phyloP scores from a whole-genome alignment of 2,888 invertebrate species.

The Andrena praecox region DNA sequence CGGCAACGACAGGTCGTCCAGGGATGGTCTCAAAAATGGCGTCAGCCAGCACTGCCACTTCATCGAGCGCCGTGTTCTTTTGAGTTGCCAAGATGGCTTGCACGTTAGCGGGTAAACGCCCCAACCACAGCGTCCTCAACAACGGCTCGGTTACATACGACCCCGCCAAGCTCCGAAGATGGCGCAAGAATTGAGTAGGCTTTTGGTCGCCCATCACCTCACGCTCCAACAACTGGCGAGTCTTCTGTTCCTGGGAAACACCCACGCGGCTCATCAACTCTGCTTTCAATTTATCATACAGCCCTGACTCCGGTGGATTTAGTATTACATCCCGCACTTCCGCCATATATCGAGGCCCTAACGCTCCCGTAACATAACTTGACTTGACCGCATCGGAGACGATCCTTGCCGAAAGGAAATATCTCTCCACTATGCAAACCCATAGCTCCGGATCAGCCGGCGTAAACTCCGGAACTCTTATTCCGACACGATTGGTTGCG shows the following conservation, averaged over 20 bases:
- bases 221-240: background rate
- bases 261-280: background rate
- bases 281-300: background rate
- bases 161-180: background rate
- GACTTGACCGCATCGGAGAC: background rate
- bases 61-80: background rate
- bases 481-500: background rate
- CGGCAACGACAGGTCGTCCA: background rate
- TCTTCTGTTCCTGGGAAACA: background rate
- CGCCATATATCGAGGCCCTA: background rate
- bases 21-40: background rate
- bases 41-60: background rate
- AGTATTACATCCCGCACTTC: slow-evolving; percentile 7
- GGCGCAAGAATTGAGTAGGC: slow-evolving; percentile 1
- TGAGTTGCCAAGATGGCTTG: background rate
- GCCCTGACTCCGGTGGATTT: rapidly evolving
- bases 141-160: slow-evolving; percentile 42
- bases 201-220: slow-evolving; percentile 12
- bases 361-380: background rate
- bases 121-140: slow-evolving; percentile 21
- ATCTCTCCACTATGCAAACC: slow-evolving; percentile 9
- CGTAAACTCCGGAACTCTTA: background rate
- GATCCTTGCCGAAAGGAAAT: background rate
- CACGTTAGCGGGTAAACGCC: background rate
- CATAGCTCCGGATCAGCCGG: background rate